A percentile compares a stretch with the other conserved stretches of the same genome.
These are phyloP conservation scores for Palaemon carinicauda DNA, from an alignment of 1,140 invertebrate genomes.

Conservation along the genomic window DNA sequence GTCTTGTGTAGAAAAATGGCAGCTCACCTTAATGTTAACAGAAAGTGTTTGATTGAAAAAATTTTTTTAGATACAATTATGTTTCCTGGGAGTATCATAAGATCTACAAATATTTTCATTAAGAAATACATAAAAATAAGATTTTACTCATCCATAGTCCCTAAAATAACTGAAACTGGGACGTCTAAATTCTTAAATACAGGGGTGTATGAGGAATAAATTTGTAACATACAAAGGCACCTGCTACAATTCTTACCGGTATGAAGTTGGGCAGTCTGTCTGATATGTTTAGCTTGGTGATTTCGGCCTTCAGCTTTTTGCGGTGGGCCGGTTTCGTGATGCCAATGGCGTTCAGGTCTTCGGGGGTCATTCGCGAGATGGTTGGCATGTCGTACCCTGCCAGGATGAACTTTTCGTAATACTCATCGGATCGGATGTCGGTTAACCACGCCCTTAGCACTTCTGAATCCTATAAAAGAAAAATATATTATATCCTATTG, in stretches of 20 bases:
- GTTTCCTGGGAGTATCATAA: too few relatives aligned
- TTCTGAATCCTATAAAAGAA: conserved; percentile 80
- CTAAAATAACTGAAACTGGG: too few relatives aligned
- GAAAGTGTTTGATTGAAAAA: too few relatives aligned
- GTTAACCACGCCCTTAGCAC: conserved; percentile 93
- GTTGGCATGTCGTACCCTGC: conserved; percentile 98
- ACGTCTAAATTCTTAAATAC: too few relatives aligned
- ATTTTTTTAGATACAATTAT: too few relatives aligned
- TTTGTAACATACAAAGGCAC: too few relatives aligned
- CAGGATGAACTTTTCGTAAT: conserved; percentile 89
- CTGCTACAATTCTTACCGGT: conserved; percentile 83
- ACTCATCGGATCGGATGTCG: conserved; percentile 95
- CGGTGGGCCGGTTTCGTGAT: conserved; percentile 98
- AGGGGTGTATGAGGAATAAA: too few relatives aligned
- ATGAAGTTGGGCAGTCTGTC: conserved; percentile 93
- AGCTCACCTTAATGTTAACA: too few relatives aligned
- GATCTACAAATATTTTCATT: too few relatives aligned
- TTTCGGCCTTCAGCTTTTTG: conserved; percentile 94
- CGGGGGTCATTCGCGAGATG: conserved; percentile 97
- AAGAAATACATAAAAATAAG: too few relatives aligned
- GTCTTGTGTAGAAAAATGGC: too few relatives aligned
- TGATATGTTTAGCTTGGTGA: conserved; percentile 91
- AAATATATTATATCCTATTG: not conserved
- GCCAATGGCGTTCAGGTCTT: conserved; percentile 81
- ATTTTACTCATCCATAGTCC: too few relatives aligned